Evolutionary conservation across 1,140 invertebrate genomes (phyloP).

Genomic region (Andricus grossulariae): DNA sequence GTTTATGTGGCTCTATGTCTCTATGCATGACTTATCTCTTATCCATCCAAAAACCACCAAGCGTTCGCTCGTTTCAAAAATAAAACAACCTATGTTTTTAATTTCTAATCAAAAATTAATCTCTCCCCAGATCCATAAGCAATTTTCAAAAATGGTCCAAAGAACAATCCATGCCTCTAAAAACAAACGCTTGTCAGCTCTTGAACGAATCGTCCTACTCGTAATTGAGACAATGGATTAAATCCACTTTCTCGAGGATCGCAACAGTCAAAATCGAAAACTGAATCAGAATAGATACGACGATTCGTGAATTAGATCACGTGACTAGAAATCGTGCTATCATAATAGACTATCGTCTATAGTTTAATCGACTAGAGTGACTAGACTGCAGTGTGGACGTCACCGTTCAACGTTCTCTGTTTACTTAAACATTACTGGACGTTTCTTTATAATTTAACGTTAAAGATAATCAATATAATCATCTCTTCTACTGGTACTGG

Average conservation of each 20-base stretch:
- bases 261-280: constrained; percentile 16
- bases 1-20: constrained; percentile 1
- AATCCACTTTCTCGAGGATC: constrained; percentile 15
- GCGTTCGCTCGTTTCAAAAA: not conserved
- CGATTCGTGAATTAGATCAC: constrained; percentile 24
- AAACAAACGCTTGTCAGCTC: constrained; percentile 16
- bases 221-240: constrained; percentile 24
- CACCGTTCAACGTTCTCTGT: constrained; percentile 64
- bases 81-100: no score
- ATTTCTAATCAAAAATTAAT: no score
- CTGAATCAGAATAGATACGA: constrained; percentile 17
- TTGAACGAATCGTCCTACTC: constrained; percentile 1
- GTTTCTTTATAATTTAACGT: constrained; percentile 71
- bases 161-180: not conserved
- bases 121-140: no score
- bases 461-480: constrained; percentile 64
- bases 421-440: constrained; percentile 75
- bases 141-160: not conserved
- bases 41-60: constrained; percentile 14
- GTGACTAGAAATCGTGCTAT: constrained; percentile 38
- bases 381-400: constrained; percentile 73
- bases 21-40: not conserved
- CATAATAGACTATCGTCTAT: constrained; percentile 47
- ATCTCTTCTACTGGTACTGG: constrained; percentile 69
- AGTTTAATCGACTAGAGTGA: constrained; percentile 72